Base-by-base conservation (phyloP, 2,113 vertebrate genomes). In the Hepsetus odoe region DNA sequence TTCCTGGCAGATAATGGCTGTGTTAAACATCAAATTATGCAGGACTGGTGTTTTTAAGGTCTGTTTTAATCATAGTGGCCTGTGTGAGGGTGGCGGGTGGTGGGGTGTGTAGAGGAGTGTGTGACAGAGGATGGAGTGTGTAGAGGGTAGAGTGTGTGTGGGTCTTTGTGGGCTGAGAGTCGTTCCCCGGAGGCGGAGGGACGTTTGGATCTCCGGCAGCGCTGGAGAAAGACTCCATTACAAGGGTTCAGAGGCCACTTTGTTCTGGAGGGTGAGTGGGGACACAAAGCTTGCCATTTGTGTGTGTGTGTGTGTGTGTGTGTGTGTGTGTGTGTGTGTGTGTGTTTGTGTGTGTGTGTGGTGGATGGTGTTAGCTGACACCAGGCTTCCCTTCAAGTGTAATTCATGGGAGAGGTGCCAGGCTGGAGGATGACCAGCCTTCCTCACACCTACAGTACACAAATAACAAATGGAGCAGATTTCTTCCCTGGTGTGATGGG, bases 191-290 rank as follows among this genome's bases (percentile, higher is more conserved):
- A 12, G 20, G 40, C 16, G n/a, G 32, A 12, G 46, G 68, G 74
- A 7, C 72, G 70, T 81, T 65, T 46, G 28, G 64, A 49, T 68
- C 30, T 59, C 56, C 46, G 7, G 80, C 61, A 62, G 64, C 24
- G 38, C 12, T 80, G 49, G 76, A 85, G 80, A 92, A 90, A 87
- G 85, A 67, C 59, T 69, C 80, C 81, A 74, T 81, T 81, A 84
- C 75, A 87, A 79, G 85, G 79, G 61, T 87, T 89, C 82, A 91
- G 76, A 89, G 77, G 46, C 42, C 58, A 86, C 88, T 86, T 89
- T 91, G 91, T 91, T 84, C 73, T 82, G 80, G 26, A 42, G 82
- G 69, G 80, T 38, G 26, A 68, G 55, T 62, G 24, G 66, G 32
- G 66, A 86, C 73, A 91, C 90, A 91, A 88, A 87, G 83, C 84